A percentile compares a stretch with the other conserved stretches of the same genome.
Conservation (phyloP, 2,113 vertebrate species). For the Callopanchax toddi region DNA sequence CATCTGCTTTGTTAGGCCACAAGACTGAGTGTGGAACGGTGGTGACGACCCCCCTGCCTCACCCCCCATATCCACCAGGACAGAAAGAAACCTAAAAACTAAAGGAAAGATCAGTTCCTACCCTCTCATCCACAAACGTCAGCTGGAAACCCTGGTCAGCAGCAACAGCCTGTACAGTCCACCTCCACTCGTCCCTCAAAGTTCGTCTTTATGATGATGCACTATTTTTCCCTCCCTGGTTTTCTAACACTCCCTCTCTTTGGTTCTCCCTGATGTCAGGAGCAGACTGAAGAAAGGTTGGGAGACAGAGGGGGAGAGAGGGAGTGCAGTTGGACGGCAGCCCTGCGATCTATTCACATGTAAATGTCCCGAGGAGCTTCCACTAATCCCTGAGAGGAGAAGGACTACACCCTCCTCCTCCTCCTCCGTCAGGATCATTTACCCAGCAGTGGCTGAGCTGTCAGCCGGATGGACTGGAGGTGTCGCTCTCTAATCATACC, state of each 20-base stretch:
- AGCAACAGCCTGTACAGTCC: background rate
- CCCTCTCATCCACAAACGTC: constrained; percentile 73
- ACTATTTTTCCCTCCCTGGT: constrained; percentile 46
- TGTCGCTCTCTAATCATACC: background rate
- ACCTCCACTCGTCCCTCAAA: constrained; percentile 10
- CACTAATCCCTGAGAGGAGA: constrained; percentile 74
- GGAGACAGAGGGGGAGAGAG: constrained; percentile 29
- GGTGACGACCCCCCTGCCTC: background rate
- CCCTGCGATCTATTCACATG: constrained; percentile 80
- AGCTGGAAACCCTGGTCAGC: background rate
- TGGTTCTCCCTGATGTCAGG: constrained; percentile 46
- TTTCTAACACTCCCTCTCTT: constrained; percentile 32
- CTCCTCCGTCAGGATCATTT: constrained; percentile 46
- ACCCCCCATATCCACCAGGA: constrained; percentile 29
- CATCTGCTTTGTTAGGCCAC: constrained; percentile 62
- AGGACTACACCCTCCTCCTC: constrained; percentile 42
- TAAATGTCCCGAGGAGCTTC: constrained; percentile 78
- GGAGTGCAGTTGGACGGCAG: constrained; percentile 57
- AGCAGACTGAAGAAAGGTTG: constrained; percentile 32
- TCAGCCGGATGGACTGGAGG: constrained; percentile 19
- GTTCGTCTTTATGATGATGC: constrained; percentile 25
- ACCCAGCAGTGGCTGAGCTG: constrained; percentile 38
- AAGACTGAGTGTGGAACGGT: constrained; percentile 20
- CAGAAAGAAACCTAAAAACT: background rate
- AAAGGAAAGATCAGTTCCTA: constrained; percentile 54